Evolutionary conservation across 2,888 invertebrate species (phyloP), one percentile per base, ranked within the genome.

Genomic region (Sympetrum striolatum): DNA sequence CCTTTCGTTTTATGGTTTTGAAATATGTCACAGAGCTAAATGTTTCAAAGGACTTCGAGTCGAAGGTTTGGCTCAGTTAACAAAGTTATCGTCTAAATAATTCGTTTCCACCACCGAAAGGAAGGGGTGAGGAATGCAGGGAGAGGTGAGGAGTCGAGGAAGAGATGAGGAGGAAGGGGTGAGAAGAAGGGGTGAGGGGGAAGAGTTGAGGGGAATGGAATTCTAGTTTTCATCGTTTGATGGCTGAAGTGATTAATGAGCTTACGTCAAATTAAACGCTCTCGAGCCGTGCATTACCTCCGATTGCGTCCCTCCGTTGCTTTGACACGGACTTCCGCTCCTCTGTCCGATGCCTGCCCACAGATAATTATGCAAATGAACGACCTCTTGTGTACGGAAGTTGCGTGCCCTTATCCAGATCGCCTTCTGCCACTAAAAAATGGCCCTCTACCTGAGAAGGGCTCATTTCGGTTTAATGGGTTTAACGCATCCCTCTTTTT

Each of bases 281-380:
- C 86, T 60, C 31, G 73, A 35, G 37, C 64, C 86, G 86, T 86
- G 60, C 86, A 86, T 86, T 86, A 86, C 86, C 86, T 86, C 60
- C 86, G 86, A 86, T 86, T 86, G 82, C 82, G 35, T 14, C 58
- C 60, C 86, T 37, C 53, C 44, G 12, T 22, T 86, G 86, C 86
- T 86, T 86, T 86, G 86, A 86, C 86, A 64, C 86, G 60, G 37
- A 86, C 86, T 60, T 86, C 86, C 86, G 86, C 37, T 53, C 82
- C 35, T 48, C 82, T 81, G 44, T 18, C 60, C 60, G 86, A 86
- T 86, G 86, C 35, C 60, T 37, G 35, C 22, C 86, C 31, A 37
- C 58, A 37, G 86, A 86, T 86, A 86, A 86, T 86, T 86, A 86
- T 86, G 86, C 86, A 86, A 60, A 86, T 86, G 86, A 86, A 35